Conservation (phyloP, 2,888 invertebrate genomes). For the Xestia c-nigrum region DNA sequence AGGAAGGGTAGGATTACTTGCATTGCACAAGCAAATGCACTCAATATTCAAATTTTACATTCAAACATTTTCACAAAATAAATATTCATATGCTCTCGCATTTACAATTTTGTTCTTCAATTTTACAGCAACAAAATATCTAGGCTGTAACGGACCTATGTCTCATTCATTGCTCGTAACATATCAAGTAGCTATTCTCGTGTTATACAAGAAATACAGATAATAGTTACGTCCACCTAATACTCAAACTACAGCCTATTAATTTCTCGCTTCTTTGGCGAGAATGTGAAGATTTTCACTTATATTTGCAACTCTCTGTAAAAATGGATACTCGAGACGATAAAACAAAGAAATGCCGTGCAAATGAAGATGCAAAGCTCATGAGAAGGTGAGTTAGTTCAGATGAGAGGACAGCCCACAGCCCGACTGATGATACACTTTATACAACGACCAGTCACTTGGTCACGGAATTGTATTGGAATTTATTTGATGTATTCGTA, state of each 20-base stretch:
- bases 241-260: neutral
- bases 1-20: neutral
- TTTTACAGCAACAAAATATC: neutral
- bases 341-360: slow-evolving; percentile 29
- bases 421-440: slow-evolving; percentile 33
- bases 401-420: slow-evolving; percentile 41
- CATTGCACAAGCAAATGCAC: neutral
- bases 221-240: neutral
- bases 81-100: neutral
- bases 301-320: neutral
- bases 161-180: neutral
- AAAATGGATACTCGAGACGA: neutral
- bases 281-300: neutral
- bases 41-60: neutral
- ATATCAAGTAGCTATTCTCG: neutral
- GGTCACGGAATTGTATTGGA: slow-evolving; percentile 43
- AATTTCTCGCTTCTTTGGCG: neutral
- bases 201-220: neutral
- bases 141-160: neutral
- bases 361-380: slow-evolving; percentile 51
- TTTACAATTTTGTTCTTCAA: neutral
- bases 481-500: neutral
- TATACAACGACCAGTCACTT: slow-evolving; percentile 37
- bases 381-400: slow-evolving; percentile 40
- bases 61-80: neutral